Percentiles rank a stretch among this genome's conserved stretches.
Evolutionary conservation across 2,797 vertebrate species (phyloP).

Genomic region (Syngnathus acus): DNA sequence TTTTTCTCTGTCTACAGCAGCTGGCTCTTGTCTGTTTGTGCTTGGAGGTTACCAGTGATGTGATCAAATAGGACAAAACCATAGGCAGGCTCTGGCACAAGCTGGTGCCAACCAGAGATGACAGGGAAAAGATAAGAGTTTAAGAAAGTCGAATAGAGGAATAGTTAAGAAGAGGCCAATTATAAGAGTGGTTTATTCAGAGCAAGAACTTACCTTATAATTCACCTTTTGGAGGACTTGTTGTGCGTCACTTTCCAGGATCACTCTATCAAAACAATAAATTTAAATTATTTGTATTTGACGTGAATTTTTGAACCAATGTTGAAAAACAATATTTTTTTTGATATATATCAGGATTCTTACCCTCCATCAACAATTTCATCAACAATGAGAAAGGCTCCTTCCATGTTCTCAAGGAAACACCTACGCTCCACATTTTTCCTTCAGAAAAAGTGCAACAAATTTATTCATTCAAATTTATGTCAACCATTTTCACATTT

Average conservation of each 20-base stretch:
- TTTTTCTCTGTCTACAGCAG: slow-evolving; percentile 51
- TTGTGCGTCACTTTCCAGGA: slow-evolving; percentile 88
- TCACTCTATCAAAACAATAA: slow-evolving; percentile 71
- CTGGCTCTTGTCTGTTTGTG: slow-evolving; percentile 56
- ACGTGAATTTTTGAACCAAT: too few relatives aligned
- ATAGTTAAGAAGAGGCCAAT: background rate
- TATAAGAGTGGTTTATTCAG: background rate
- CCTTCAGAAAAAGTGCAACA: slow-evolving; percentile 52
- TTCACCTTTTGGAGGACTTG: slow-evolving; percentile 88
- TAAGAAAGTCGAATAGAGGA: slow-evolving; percentile 15
- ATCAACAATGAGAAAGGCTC: slow-evolving; percentile 83
- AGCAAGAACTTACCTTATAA: slow-evolving; percentile 76
- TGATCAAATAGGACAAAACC: slow-evolving; percentile 83
- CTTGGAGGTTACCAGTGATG: slow-evolving; percentile 72
- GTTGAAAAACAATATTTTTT: too few relatives aligned
- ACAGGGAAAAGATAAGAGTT: slow-evolving; percentile 27
- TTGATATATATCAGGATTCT: slow-evolving; percentile 9
- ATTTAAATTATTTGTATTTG: background rate
- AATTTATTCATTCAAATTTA: background rate
- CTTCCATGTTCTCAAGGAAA: slow-evolving; percentile 87
- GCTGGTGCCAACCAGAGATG: slow-evolving; percentile 48
- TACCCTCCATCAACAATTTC: slow-evolving; percentile 86
- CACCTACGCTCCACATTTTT: slow-evolving; percentile 84
- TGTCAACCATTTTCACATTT: background rate
- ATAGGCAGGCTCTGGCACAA: slow-evolving; percentile 69